Conservation (phyloP, 2,888 invertebrate species). For the Oscheius sp. region DNA sequence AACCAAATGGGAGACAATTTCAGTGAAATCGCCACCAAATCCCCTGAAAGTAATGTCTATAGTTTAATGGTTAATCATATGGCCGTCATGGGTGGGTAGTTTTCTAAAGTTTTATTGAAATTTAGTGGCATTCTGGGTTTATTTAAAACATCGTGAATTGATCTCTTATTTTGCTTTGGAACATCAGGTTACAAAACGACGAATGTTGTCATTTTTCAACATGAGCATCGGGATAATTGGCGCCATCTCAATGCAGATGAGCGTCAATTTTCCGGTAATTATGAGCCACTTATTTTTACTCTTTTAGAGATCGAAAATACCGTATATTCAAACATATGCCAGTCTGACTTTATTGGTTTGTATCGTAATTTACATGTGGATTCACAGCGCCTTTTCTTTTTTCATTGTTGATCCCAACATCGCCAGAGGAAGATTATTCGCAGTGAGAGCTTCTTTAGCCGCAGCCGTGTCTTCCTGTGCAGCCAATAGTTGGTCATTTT, state of each 20-base stretch:
- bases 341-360: constrained; percentile 20
- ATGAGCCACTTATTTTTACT: background rate
- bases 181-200: background rate
- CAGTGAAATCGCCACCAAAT: constrained; percentile 27
- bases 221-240: constrained; percentile 27
- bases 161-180: constrained; percentile 28
- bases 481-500: constrained; percentile 20
- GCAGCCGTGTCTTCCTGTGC: constrained; percentile 27
- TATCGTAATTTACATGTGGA: constrained; percentile 23
- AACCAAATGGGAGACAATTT: too few species aligned
- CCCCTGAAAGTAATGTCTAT: constrained; percentile 32
- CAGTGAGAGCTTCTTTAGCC: constrained; percentile 8
- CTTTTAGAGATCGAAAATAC: constrained; percentile 27
- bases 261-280: constrained; percentile 30
- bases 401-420: constrained; percentile 26
- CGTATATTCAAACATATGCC: constrained; percentile 25
- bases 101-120: background rate
- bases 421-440: constrained; percentile 11
- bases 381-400: constrained; percentile 25
- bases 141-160: constrained; percentile 29
- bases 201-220: constrained; percentile 21
- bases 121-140: constrained; percentile 22
- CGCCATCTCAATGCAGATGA: constrained; percentile 27
- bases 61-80: constrained; percentile 31
- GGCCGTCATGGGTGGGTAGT: constrained; percentile 27